Evolutionary conservation across 2,888 invertebrate species (phyloP), one percentile per base, ranked within the genome.

Genomic region (Abrostola triplasia): DNA sequence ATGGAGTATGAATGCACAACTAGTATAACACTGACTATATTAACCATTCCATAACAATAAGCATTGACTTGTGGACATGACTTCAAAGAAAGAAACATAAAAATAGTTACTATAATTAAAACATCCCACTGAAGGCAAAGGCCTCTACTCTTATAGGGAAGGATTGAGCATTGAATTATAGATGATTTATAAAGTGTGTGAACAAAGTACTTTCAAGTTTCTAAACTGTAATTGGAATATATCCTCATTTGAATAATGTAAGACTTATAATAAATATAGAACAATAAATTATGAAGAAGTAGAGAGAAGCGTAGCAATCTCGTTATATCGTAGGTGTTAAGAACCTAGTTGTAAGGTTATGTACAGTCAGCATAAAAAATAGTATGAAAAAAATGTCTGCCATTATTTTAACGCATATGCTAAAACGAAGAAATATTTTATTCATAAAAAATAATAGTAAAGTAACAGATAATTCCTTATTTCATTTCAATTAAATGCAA

Each of bases 271-370:
- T 62, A 63, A 11, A 65, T 59, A 62, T 76, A 72, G 65, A 78
- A 66, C 52, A 75, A 76, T 76, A 76, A 64, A 51, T 36, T 36
- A 48, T 48, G 13, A 40, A 59, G 59, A 41, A 57, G 36, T 72
- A 69, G 60, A 67, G 76, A 67, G 76, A 67, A 67, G 76, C 76
- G 7, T 76, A 76, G 76, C 76, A n/a, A 67, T 79, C 76, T 77
- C 76, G 49, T 9, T 60, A 56, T 69, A 70, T 60, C 6, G 36
- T 59, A 73, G 57, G 56, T 54, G 55, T 57, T 64, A 64, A 64
- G 36, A 48, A 40, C 10, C 40, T 40, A 40, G 5, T 2, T 48
- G 35, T 36, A 7, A 49, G 36, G 5, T 13, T 8, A 35, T 4
- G 6, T 47, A 47, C 7, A 13, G 44, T 47, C 44, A 47, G 44